phyloP scores from a whole-genome alignment of 2,113 vertebrate genomes.

The Platichthys flesus region DNA sequence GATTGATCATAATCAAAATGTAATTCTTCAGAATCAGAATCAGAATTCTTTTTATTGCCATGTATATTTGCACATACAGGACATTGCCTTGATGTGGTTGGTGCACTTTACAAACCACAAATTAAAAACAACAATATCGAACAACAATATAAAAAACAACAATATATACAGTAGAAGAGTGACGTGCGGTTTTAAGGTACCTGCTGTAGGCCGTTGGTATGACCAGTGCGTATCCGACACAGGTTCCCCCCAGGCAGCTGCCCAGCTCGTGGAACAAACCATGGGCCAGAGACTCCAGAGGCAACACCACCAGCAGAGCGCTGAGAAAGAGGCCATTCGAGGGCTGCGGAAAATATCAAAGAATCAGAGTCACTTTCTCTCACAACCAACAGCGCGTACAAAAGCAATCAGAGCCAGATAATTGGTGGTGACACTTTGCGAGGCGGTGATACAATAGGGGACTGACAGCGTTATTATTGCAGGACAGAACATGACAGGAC shows the following conservation, averaged over 20 bases:
- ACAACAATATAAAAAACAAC: too few relatives aligned
- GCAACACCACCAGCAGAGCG: constrained; percentile 91
- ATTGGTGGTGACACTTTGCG: constrained; percentile 55
- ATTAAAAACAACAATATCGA: too few relatives aligned
- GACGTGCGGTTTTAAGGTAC: constrained; percentile 72
- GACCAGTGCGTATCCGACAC: constrained; percentile 94
- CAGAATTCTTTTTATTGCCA: too few relatives aligned
- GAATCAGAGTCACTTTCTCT: constrained; percentile 57
- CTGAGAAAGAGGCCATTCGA: constrained; percentile 92
- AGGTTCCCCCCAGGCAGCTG: constrained; percentile 94
- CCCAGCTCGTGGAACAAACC: constrained; percentile 95
- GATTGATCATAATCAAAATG: too few relatives aligned
- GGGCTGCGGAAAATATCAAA: constrained; percentile 75
- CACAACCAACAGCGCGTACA: constrained; percentile 22
- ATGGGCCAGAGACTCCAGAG: constrained; percentile 93
- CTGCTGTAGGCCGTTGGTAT: constrained; percentile 95
- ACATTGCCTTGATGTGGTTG: too few relatives aligned
- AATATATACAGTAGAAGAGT: too few relatives aligned
- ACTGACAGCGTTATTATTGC: constrained; percentile 44
- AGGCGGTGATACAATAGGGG: constrained; percentile 44
- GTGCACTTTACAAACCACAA: too few relatives aligned
- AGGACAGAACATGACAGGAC: constrained; percentile 56
- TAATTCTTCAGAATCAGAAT: too few relatives aligned
- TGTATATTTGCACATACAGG: too few relatives aligned
- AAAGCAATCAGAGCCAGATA: constrained; percentile 41